These are phyloP conservation scores for Vipera ursinii DNA, from an alignment of 2,797 vertebrate genomes.

Conservation along the genomic window DNA sequence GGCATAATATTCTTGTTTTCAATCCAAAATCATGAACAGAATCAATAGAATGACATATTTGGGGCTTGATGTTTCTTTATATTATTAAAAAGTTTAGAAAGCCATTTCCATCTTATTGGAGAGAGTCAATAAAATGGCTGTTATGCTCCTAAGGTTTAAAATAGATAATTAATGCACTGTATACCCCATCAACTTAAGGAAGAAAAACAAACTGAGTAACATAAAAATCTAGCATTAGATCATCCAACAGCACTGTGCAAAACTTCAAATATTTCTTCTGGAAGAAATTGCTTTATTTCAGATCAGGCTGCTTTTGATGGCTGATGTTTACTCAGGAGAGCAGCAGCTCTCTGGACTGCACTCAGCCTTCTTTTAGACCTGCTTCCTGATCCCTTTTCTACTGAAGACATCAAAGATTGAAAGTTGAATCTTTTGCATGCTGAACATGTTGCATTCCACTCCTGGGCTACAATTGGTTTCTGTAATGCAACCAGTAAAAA, in stretches of 20 bases:
- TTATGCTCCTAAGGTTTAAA: background rate
- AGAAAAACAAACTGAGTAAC: background rate
- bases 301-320: background rate
- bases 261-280: background rate
- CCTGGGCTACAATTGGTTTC: background rate
- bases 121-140: background rate
- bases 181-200: background rate
- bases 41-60: background rate
- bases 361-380: background rate
- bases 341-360: background rate
- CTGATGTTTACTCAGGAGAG: background rate
- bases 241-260: background rate
- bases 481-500: background rate
- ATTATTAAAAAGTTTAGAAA: background rate
- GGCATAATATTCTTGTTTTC: background rate
- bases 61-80: background rate
- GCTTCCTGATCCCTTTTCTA: background rate
- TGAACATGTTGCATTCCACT: background rate
- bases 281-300: background rate
- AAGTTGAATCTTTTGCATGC: background rate
- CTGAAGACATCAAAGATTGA: background rate
- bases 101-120: background rate
- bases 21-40: background rate
- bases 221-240: background rate
- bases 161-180: background rate